Evolutionary conservation across 2,888 invertebrate genomes (phyloP).

Genomic region (Napeogenes sylphis): DNA sequence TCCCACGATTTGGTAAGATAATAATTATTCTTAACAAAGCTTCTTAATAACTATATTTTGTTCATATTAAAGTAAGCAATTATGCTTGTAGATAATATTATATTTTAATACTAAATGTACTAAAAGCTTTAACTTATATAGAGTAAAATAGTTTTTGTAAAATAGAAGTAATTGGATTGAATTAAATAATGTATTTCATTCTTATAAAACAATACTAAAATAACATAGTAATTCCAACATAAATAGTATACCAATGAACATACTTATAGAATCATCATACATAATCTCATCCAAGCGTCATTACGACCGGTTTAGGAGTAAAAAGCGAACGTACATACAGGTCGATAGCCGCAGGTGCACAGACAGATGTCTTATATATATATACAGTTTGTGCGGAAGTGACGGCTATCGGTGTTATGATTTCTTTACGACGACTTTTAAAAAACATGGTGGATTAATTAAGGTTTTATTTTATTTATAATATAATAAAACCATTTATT

Average conservation of each 20-base stretch:
- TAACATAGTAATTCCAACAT: not conserved
- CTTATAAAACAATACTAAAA: not conserved
- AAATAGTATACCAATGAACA: slow-evolving; percentile 10
- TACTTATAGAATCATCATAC: slow-evolving; percentile 22
- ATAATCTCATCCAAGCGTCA: slow-evolving; percentile 39
- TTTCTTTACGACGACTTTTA: not conserved
- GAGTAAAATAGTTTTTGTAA: not conserved
- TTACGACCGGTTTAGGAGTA: slow-evolving; percentile 58
- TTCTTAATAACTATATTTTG: too few relatives aligned
- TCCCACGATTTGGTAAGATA: slow-evolving; percentile 7
- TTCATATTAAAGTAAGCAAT: too few relatives aligned
- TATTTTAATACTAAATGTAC: too few relatives aligned
- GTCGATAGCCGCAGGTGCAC: slow-evolving; percentile 70
- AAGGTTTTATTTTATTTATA: not conserved
- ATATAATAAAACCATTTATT: too few relatives aligned
- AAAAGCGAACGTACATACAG: slow-evolving; percentile 66
- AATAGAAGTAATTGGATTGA: too few relatives aligned
- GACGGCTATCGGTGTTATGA: slow-evolving; percentile 15
- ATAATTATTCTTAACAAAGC: too few relatives aligned
- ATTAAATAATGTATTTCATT: too few relatives aligned
- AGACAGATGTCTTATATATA: slow-evolving; percentile 29
- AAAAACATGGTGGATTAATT: not conserved
- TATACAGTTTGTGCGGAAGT: slow-evolving; percentile 27
- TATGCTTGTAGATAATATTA: too few relatives aligned
- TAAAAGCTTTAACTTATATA: not conserved